Evolutionary conservation across 2,113 vertebrate species (phyloP).

Genomic region (Lynx canadensis): DNA sequence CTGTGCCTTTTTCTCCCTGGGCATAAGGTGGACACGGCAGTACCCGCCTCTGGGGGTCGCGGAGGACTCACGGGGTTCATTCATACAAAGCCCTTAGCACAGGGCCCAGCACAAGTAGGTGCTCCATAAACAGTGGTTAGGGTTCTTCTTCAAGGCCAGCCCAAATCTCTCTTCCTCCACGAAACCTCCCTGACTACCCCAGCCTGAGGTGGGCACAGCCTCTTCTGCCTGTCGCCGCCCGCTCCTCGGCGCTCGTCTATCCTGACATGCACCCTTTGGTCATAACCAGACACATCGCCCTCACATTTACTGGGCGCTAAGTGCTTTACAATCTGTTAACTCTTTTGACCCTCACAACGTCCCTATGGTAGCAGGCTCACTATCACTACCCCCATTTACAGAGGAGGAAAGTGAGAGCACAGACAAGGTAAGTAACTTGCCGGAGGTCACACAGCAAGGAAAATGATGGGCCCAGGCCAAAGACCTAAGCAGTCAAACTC

Average conservation of each 20-base stretch:
- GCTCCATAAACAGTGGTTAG: neutral
- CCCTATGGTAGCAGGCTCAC: neutral
- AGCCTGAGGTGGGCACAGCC: neutral
- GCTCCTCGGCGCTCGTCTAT: neutral
- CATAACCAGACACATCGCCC: neutral
- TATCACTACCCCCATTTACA: neutral
- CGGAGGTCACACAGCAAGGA: neutral
- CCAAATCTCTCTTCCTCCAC: constrained; percentile 1
- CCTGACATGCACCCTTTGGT: neutral
- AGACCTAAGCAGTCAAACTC: neutral
- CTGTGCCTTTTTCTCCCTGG: neutral
- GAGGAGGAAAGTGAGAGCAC: neutral
- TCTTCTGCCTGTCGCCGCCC: neutral
- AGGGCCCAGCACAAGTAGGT: neutral
- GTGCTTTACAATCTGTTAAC: neutral
- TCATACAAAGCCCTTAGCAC: neutral
- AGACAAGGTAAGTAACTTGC: neutral
- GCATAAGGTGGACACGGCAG: rapidly evolving
- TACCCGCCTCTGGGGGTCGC: neutral
- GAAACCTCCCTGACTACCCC: neutral
- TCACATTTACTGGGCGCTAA: too few relatives aligned
- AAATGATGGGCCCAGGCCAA: neutral
- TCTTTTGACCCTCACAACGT: neutral
- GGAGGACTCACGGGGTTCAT: neutral
- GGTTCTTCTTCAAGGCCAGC: neutral